Evolutionary conservation across 92 coral and sea anemone genomes (phyloP), one percentile per base, ranked within the genome.

Genomic region (Heliopora coerulea): DNA sequence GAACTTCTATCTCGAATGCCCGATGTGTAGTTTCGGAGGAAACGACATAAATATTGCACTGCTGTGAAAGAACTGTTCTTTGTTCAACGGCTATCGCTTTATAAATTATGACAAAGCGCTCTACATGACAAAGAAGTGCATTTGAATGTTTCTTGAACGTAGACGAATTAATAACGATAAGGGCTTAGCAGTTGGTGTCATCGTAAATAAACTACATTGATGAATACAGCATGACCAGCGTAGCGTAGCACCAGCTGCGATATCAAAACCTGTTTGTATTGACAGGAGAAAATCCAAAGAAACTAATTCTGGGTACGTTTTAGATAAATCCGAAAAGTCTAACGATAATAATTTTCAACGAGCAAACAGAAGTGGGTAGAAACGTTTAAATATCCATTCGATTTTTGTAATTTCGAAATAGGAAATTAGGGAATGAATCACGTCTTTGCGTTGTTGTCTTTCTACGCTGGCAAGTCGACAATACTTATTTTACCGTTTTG

Each of bases 41-140:
- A n/a, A n/a, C n/a, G n/a, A n/a, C n/a, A n/a, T n/a, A n/a, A 37
- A 37, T 37, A 37, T 62, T 26, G 20, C 34, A 52, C 59, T 26
- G 74, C 32, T 33, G 10, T 21, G 34, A 65, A n/a, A 49, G 18
- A 67, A 37, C 31, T 24, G 26, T 21, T 67, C 54, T 14, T 37
- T 37, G 33, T n/a, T 21, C 7, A 9, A 24, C 26, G 28, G 54
- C 59, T 44, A 44, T 31, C 39, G 23, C 40, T 28, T 27, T n/a
- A 11, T 40, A 40, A 41, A 28, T 49, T 31, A 1, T 17, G 18
- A 67, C 59, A 67, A 67, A 44, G 21, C n/a, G 5, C 48, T 67
- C 74, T 44, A 17, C 37, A 67, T 44, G 59, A 67, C 59, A 67
- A 67, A 44, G 74, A 46, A 49, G 23, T 29, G 54, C 58, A 44